Evolutionary conservation across 2,113 vertebrate species (phyloP).

Genomic region (Cercopithecus mona): DNA sequence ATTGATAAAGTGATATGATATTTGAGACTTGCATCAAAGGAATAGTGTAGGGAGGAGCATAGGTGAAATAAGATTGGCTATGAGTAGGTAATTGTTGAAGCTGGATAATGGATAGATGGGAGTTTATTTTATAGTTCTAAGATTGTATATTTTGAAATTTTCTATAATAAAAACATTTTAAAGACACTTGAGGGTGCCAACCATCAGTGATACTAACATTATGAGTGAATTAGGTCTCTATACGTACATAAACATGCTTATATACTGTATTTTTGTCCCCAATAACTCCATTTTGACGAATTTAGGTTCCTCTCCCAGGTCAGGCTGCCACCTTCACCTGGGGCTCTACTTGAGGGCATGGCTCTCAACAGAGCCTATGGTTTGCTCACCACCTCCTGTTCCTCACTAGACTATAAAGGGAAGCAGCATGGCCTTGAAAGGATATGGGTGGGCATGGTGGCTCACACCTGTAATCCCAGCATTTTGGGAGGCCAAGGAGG

Average conservation of each 20-base stretch:
- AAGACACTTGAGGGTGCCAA: not conserved
- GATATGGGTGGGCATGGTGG: too few relatives aligned
- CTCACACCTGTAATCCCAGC: too few relatives aligned
- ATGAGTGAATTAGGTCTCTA: not conserved
- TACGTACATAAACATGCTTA: not conserved
- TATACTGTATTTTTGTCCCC: not conserved
- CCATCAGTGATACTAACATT: not conserved
- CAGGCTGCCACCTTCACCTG: not conserved
- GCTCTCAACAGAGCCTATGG: not conserved
- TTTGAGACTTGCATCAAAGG: conserved; percentile 41
- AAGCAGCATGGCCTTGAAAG: not conserved
- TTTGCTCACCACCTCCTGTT: not conserved
- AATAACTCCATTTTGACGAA: not conserved
- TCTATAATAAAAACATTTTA: conserved; percentile 33
- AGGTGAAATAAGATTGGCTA: not conserved
- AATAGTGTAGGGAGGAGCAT: not conserved
- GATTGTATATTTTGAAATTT: conserved; percentile 26
- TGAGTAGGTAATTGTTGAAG: not conserved
- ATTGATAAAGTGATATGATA: not conserved
- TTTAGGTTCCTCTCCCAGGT: not conserved
- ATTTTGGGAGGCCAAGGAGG: too few relatives aligned
- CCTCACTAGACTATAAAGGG: not conserved
- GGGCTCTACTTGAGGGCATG: not conserved
- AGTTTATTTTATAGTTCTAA: conserved; percentile 11
- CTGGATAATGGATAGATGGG: not conserved